Base-by-base conservation (phyloP, 2,888 invertebrate genomes). In the Dryobota labecula region DNA sequence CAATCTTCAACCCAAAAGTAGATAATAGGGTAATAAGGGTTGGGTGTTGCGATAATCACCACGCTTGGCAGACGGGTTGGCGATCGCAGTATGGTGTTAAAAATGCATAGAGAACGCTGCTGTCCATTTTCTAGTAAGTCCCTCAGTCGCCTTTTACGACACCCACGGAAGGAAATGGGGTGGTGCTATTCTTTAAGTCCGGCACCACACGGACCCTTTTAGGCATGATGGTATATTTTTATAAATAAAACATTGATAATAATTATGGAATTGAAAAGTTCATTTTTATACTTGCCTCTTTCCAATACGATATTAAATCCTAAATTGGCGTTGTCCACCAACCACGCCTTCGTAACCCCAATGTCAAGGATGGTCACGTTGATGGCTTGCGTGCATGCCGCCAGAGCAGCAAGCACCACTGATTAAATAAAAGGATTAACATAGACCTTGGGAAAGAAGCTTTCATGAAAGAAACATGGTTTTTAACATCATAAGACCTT, bases 321-420 rank as follows among this genome's bases (percentile, higher is more conserved):
- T 20, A 58, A 56, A 41, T 20, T n/a, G 9, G 63, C 3, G 57
- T 73, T 63, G 24, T 57, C 47, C 24, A 72, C 49, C 27, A 83
- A 27, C 20, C 45, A 41, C 1, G 67, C 82, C n/a, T 41, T 73
- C 0, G 71, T 64, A 7, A 27, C 30, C 15, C 69, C 53, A 2
- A 65, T 49, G 33, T 82, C 51, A 0, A 83, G 58, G 3, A 84
- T 58, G 33, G 71, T 64, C 30, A 71, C 30, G 27, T 81, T 45
- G 2, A 73, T 45, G 9, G 75, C 71, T 18, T 47, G 60, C 7
- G 70, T n/a, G 68, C 43, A 65, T 27, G 65, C 69, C 20, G 60
- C 53, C n/a, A 87, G 65, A 27, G 73, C 70, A 7, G 70, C 74
- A 30, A 85, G 54, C 24, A 82, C 43, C 65, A 84, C 88, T 89